These are phyloP conservation scores for Acrocyrtus sp. DNA, from an alignment of 2,888 invertebrate species.

Conservation along the genomic window DNA sequence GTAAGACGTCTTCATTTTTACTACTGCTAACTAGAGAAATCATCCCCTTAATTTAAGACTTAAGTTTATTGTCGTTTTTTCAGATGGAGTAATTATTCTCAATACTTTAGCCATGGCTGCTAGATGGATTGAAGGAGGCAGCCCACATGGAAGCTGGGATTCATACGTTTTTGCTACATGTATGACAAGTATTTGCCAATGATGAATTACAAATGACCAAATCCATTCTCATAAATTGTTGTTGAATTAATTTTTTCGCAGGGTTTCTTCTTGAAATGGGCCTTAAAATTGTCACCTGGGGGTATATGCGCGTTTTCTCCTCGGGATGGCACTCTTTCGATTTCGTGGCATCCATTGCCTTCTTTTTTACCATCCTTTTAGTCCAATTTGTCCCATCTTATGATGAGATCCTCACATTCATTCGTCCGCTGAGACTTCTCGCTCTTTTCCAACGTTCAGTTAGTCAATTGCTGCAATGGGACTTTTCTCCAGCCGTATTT, in stretches of 20 bases:
- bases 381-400: constrained; percentile 56
- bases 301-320: constrained; percentile 77
- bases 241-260: constrained; percentile 66
- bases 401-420: constrained; percentile 72
- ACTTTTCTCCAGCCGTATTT: constrained; percentile 68
- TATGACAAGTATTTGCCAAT: constrained; percentile 64
- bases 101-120: constrained; percentile 81
- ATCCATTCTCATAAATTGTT: constrained; percentile 19
- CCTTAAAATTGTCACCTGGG: constrained; percentile 78
- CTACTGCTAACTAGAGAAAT: background rate
- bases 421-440: constrained; percentile 74
- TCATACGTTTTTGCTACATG: constrained; percentile 77
- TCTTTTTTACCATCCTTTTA: constrained; percentile 63
- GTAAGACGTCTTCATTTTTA: constrained; percentile 29
- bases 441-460: constrained; percentile 76
- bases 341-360: constrained; percentile 73
- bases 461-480: constrained; percentile 79
- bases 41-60: constrained; percentile 26
- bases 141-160: constrained; percentile 81
- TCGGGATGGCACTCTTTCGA: constrained; percentile 90
- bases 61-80: constrained; percentile 61
- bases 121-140: constrained; percentile 74
- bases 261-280: constrained; percentile 81
- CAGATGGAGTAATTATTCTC: constrained; percentile 78
- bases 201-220: background rate